Conservation (phyloP, 2,888 invertebrate species). For the Adela reaumurella region DNA sequence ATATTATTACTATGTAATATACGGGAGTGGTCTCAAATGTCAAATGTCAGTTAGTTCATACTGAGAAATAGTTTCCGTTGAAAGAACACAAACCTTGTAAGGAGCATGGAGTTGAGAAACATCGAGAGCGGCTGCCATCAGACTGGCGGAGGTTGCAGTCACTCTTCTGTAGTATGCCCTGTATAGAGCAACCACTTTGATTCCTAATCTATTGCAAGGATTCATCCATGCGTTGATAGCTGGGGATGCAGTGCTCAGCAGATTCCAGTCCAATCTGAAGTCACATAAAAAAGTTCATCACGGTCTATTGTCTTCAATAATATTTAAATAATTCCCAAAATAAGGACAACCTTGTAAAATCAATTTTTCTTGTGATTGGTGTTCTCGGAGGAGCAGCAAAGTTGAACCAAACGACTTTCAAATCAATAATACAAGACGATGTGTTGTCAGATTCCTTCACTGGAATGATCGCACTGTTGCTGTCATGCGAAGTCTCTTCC, state of each 20-base stretch:
- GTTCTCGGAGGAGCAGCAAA: conserved; percentile 96
- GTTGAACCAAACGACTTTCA: conserved; percentile 93
- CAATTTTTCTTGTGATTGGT: conserved; percentile 90
- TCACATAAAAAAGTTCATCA: no score
- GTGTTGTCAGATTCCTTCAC: conserved; percentile 70
- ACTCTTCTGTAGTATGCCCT: conserved; percentile 75
- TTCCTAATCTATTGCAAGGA: conserved; percentile 87
- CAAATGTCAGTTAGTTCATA: no score
- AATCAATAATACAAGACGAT: conserved; percentile 82
- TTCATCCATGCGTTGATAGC: conserved; percentile 98
- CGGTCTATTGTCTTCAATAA: no score
- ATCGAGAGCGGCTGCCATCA: conserved; percentile 94
- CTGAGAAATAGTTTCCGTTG: no score
- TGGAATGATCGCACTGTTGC: conserved; percentile 33
- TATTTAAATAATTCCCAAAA: no score
- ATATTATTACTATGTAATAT: no score
- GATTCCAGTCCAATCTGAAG: conserved; percentile 89
- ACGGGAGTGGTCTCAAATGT: no score
- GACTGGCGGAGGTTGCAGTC: conserved; percentile 85
- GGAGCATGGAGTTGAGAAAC: conserved; percentile 79
- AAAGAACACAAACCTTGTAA: conserved; percentile 64
- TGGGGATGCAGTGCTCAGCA: conserved; percentile 92
- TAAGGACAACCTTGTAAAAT: conserved; percentile 76
- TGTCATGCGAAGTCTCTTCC: conserved; percentile 35
- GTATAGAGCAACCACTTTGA: conserved; percentile 76